Conservation (phyloP, 1,140 invertebrate species). For the Anastrepha obliqua region DNA sequence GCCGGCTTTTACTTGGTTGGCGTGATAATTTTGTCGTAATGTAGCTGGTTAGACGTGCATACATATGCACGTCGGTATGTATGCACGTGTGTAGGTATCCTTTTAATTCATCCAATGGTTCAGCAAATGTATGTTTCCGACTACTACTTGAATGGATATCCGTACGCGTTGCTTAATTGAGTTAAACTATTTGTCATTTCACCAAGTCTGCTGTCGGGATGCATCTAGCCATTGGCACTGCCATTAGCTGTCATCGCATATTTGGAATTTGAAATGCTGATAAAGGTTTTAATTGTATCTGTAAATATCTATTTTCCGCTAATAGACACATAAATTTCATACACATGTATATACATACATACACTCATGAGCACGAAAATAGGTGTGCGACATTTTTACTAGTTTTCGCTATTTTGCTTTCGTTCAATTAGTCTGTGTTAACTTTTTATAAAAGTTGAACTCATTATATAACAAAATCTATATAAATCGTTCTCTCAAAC, state of each 20-base stretch:
- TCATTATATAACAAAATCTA: no score
- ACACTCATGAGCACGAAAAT: no score
- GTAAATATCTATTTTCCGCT: slow-evolving; percentile 6
- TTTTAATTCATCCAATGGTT: not conserved
- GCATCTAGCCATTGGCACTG: not conserved
- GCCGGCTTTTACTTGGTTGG: not conserved
- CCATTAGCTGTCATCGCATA: not conserved
- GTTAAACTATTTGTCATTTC: not conserved
- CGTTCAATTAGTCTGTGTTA: no score
- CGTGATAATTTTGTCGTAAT: not conserved
- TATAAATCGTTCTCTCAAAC: no score
- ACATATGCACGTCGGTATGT: not conserved
- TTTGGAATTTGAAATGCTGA: slow-evolving; percentile 22
- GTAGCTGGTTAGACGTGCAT: no score
- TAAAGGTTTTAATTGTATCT: slow-evolving; percentile 27
- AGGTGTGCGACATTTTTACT: no score
- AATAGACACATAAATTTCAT: not conserved
- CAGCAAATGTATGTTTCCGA: not conserved
- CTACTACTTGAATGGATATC: not conserved
- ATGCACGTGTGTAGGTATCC: not conserved
- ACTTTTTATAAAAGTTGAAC: no score
- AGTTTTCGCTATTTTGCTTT: no score
- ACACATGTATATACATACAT: not conserved
- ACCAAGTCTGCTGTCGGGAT: not conserved
- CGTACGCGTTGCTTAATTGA: slow-evolving; percentile 29